Base-by-base conservation (phyloP, 2,113 vertebrate species). In the Oreochromis niloticus region DNA sequence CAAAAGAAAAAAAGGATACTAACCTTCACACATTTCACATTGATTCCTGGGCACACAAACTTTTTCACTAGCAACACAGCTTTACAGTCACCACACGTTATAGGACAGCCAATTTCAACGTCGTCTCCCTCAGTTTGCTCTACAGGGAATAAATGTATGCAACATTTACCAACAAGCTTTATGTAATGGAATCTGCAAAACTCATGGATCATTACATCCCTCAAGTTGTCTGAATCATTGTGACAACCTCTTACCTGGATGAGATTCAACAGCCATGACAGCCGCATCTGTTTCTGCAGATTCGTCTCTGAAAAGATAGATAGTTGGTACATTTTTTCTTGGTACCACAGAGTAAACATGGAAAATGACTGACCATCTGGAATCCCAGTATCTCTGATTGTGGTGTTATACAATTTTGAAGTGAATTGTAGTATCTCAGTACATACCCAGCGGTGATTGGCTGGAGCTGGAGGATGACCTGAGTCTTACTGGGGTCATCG, bases 11-110 rank as follows among this genome's bases (percentile, higher is more conserved):
- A 30, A 10, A 30, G n/a, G 34, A 48, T 27, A 88, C 95, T 46
- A 48, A 99, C 98, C 98, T 99, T 99, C 6, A 99, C 98, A 91
- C 98, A 99, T 91, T 98, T 99, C 43, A 99, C 98, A 52, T 99
- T 99, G 94, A 99, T 99, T 93, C 98, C 98, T 1, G 98, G 98
- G 86, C 98, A 99, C 39, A 99, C 98, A 85, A 99, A 99, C 90
- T 99, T 99, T 96, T 99, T 99, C 96, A 98, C 97, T 4, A 99
- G 96, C 71, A 99, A 93, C 88, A 99, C 94, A 50, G 98, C 98
- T 96, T 99, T 99, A 92, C 97, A 97, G 91, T 99, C 98, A 17
- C 98, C 98, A 1, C 98, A 99, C 3, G 98, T 99, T 91, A 99
- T 99, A 19, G 98, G 97, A 80, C 97, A 99, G 56, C 97, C 97